phyloP scores from a whole-genome alignment of 2,113 vertebrate genomes.

The Ammodytes dubius region DNA sequence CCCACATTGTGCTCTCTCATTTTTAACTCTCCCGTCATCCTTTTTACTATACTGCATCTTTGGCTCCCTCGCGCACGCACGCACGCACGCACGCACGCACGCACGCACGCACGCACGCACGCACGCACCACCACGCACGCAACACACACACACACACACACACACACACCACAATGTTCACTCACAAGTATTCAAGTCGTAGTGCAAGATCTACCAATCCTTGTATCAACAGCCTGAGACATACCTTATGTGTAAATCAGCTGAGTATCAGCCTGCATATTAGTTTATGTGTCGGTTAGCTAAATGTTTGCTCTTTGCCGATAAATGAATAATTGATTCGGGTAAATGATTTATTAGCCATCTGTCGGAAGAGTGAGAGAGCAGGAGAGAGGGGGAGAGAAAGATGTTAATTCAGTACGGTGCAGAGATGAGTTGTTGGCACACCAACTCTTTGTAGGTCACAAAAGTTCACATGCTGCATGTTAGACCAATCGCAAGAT shows the following conservation, averaged over 20 bases:
- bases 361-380: conserved; percentile 76
- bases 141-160: neutral
- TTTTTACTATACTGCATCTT: conserved; percentile 17
- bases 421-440: conserved; percentile 19
- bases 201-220: conserved; percentile 27
- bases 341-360: conserved; percentile 91
- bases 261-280: conserved; percentile 18
- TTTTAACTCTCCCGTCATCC: conserved; percentile 43
- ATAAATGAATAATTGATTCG: conserved; percentile 91
- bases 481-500: neutral
- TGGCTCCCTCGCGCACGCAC: conserved; percentile 9
- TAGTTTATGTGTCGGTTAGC: conserved; percentile 79
- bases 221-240: conserved; percentile 20
- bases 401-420: conserved; percentile 14
- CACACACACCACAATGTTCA: conserved; percentile 2
- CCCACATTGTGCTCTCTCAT: conserved; percentile 62
- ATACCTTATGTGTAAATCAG: neutral
- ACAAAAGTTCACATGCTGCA: conserved; percentile 7
- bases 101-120: conserved; percentile 1
- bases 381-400: neutral
- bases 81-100: conserved; percentile 4
- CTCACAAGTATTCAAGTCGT: conserved; percentile 19
- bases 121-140: neutral
- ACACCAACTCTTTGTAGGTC: conserved; percentile 19
- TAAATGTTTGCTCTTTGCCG: conserved; percentile 88